Percentiles rank a stretch among this genome's conserved stretches.
Evolutionary conservation across 2,888 invertebrate genomes (phyloP).

Genomic region (Chrysotoxum bicinctum): DNA sequence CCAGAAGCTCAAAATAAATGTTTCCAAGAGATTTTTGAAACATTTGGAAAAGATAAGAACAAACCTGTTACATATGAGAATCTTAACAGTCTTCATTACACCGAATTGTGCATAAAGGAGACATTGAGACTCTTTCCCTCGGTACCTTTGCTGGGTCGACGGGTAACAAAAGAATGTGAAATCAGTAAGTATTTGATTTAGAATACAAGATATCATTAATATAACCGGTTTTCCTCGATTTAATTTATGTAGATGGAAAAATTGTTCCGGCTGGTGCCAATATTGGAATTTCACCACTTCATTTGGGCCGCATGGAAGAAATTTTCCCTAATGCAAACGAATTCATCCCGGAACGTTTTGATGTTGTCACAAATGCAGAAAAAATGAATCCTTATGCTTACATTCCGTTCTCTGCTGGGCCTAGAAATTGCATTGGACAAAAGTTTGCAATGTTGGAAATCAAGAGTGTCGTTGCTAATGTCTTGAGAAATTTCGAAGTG

Average conservation of each 20-base stretch:
- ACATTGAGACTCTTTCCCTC: slow-evolving; percentile 80
- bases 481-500: slow-evolving; percentile 78
- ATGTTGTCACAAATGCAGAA: slow-evolving; percentile 76
- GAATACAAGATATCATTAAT: background rate
- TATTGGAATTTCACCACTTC: slow-evolving; percentile 78
- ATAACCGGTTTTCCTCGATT: background rate
- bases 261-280: slow-evolving; percentile 80
- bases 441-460: slow-evolving; percentile 81
- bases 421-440: slow-evolving; percentile 81
- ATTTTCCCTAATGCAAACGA: slow-evolving; percentile 77
- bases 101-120: slow-evolving; percentile 80
- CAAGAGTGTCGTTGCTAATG: slow-evolving; percentile 79
- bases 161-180: slow-evolving; percentile 78
- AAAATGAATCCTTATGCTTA: slow-evolving; percentile 80
- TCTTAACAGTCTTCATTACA: slow-evolving; percentile 78
- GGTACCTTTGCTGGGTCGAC: slow-evolving; percentile 79
- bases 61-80: slow-evolving; percentile 78
- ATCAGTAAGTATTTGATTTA: slow-evolving; percentile 77
- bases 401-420: slow-evolving; percentile 81
- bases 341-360: slow-evolving; percentile 81
- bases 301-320: slow-evolving; percentile 77
- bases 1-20: slow-evolving; percentile 82
- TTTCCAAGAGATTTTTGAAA: slow-evolving; percentile 81
- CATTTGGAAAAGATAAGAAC: slow-evolving; percentile 79
- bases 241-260: slow-evolving; percentile 78